Base-by-base conservation (phyloP, 2,888 invertebrate species). In the Dicyrtomina minuta region DNA sequence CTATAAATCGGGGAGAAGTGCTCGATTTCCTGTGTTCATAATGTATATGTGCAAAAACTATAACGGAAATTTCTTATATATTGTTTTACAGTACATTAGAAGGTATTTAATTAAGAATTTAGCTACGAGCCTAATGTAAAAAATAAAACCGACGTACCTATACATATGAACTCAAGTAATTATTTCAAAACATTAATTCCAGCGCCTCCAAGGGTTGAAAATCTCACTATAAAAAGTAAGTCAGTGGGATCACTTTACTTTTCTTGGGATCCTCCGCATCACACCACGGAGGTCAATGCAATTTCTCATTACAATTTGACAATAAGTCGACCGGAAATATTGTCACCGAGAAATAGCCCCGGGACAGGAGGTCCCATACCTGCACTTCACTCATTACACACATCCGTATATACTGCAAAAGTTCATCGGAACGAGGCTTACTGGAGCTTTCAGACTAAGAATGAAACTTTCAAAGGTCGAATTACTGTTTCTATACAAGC, bases 171-270 rank as follows among this genome's bases (percentile, higher is more conserved):
- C n/a, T n/a, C n/a, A n/a, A n/a, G n/a, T n/a, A n/a, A n/a, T n/a
- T n/a, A n/a, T n/a, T n/a, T n/a, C n/a, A n/a, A 12, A 20, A 5
- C 20, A 58, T 22, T 44, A 26, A 44, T 64, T 68, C 17, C 58
- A 76, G 76, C 72, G 46, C 76, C 76, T 15, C 74, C 73, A 26
- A 69, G 60, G 4, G 73, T 73, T 15, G n/a, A 61, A 0, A 64
- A 66, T 6, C 22, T 74, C 12, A 56, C 61, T 12, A 33, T 75
- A 0, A 69, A 55, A 20, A 70, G 70, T 27, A 68, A 68, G 6
- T 68, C 69, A 0, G 67, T 58, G 5, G 26, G 27, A 17, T 65
- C 68, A 0, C 61, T 76, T 13, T 59, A 60, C 61, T 67, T 76
- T 3, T 27, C 39, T 17, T 76, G 76, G 76, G 60, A 68, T 27